Conservation (phyloP, 2,888 invertebrate genomes). For the Drosophila tripunctata region DNA sequence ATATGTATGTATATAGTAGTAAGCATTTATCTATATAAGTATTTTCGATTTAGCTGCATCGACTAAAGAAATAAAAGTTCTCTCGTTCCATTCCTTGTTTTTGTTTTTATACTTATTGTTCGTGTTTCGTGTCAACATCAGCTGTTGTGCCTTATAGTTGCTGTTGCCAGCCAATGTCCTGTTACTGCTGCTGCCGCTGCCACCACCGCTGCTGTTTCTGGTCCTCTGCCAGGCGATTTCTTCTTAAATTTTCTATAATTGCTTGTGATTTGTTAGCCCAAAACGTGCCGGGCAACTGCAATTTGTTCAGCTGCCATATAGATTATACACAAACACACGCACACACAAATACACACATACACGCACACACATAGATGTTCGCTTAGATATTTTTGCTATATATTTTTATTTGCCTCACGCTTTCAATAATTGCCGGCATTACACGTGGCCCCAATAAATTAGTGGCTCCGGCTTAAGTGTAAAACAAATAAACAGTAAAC, state of each 20-base stretch:
- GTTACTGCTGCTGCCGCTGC: not conserved
- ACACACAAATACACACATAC: constrained; percentile 17
- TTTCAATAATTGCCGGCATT: constrained; percentile 78
- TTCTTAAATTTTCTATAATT: constrained; percentile 80
- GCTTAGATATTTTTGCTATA: constrained; percentile 52
- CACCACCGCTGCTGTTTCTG: not conserved
- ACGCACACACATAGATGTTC: constrained; percentile 7
- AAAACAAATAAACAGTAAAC: constrained; percentile 64
- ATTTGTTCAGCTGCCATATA: constrained; percentile 63
- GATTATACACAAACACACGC: constrained; percentile 28
- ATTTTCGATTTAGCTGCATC: constrained; percentile 69
- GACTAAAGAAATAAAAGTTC: constrained; percentile 26
- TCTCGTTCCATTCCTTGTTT: not conserved
- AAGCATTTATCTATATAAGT: constrained; percentile 69
- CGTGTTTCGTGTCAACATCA: constrained; percentile 74
- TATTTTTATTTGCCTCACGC: constrained; percentile 79
- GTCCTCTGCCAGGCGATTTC: constrained; percentile 48
- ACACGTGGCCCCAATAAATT: constrained; percentile 77
- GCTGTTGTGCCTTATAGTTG: constrained; percentile 50
- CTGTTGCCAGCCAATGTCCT: constrained; percentile 13
- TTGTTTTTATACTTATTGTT: constrained; percentile 36
- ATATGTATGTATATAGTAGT: no score
- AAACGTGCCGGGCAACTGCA: constrained; percentile 76
- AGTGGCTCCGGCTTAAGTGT: constrained; percentile 60
- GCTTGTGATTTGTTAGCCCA: constrained; percentile 78